A percentile compares a stretch with the other conserved stretches of the same genome.
Conservation (phyloP, 2,797 vertebrate genomes). For the Astyanax mexicanus region DNA sequence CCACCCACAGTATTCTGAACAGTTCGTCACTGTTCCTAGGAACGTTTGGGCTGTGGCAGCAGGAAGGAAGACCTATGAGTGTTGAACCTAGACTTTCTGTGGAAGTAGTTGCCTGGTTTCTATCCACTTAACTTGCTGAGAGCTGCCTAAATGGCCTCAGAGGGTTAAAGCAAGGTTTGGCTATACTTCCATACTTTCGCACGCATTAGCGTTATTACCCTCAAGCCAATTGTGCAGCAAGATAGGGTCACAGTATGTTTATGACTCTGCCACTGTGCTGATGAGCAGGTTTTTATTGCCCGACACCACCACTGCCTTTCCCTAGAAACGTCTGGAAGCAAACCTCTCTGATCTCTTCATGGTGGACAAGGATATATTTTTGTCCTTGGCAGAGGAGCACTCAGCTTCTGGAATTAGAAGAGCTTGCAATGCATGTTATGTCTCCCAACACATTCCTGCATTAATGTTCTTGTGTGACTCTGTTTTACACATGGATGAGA, state of each 20-base stretch:
- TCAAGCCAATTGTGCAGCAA: constrained; percentile 50
- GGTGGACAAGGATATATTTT: constrained; percentile 18
- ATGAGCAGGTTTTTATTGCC: constrained; percentile 41
- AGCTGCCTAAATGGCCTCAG: neutral
- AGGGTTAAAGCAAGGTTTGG: constrained; percentile 6
- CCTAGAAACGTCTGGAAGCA: constrained; percentile 28
- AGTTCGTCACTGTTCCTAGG: constrained; percentile 13
- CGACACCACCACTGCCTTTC: constrained; percentile 9
- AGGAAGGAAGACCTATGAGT: constrained; percentile 60
- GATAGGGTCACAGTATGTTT: constrained; percentile 60
- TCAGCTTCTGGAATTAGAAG: constrained; percentile 9
- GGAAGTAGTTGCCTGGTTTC: constrained; percentile 46
- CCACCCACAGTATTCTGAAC: constrained; percentile 23
- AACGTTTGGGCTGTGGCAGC: constrained; percentile 39
- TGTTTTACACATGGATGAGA: neutral
- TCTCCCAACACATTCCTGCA: neutral
- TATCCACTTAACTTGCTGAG: neutral
- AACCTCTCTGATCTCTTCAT: neutral
- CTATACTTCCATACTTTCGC: constrained; percentile 37
- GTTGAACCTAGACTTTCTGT: constrained; percentile 64
- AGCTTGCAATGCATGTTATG: constrained; percentile 4
- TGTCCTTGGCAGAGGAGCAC: constrained; percentile 3
- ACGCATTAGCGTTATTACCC: constrained; percentile 52
- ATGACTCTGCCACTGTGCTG: constrained; percentile 61
- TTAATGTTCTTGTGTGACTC: neutral